phyloP scores from a whole-genome alignment of 2,797 vertebrate species.

The Argya squamiceps region DNA sequence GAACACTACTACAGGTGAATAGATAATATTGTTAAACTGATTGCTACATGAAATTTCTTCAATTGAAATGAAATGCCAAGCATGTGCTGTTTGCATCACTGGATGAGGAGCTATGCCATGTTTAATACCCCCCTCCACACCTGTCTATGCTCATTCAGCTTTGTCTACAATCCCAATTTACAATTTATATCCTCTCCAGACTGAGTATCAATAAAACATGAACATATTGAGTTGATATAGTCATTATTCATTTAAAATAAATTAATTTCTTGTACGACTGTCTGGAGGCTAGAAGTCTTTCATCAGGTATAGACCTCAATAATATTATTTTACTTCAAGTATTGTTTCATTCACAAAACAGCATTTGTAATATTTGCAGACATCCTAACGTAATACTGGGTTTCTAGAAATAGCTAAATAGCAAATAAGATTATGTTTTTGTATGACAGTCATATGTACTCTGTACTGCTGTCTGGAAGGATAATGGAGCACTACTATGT shows the following conservation, averaged over 20 bases:
- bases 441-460: background rate
- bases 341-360: conserved; percentile 23
- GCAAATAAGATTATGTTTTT: conserved; percentile 52
- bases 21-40: background rate
- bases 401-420: conserved; percentile 42
- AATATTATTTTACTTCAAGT: background rate
- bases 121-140: background rate
- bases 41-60: background rate
- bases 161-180: background rate
- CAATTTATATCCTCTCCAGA: background rate
- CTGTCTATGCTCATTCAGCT: background rate
- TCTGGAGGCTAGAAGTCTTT: background rate
- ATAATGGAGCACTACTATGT: conserved; percentile 20
- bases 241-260: background rate
- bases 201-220: background rate
- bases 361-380: background rate
- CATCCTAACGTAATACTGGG: background rate
- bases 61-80: background rate
- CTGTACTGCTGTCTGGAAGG: background rate
- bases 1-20: background rate
- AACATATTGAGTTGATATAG: background rate
- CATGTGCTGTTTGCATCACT: background rate
- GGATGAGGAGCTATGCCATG: background rate
- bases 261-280: background rate
- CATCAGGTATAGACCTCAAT: background rate